A percentile compares a stretch with the other conserved stretches of the same genome.
phyloP scores from a whole-genome alignment of 2,797 vertebrate genomes.

The Xenopus petersii region DNA sequence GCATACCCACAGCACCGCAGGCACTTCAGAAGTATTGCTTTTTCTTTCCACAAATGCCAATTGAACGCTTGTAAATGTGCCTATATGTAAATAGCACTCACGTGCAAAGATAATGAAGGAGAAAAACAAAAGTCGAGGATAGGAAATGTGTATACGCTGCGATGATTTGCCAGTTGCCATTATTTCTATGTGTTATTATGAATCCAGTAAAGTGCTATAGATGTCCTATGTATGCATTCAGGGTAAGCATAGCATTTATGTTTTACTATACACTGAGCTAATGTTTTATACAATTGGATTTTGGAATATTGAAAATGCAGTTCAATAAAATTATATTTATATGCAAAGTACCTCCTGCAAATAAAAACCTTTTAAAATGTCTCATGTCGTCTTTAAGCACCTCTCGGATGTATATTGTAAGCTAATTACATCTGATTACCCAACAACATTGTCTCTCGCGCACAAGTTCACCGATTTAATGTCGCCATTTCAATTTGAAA shows the following conservation, averaged over 20 bases:
- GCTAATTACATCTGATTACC: conserved; percentile 54
- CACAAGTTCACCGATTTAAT: conserved; percentile 57
- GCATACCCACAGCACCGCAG: too few relatives aligned
- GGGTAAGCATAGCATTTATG: conserved; percentile 59
- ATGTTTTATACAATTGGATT: conserved; percentile 65
- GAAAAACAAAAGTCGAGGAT: too few relatives aligned
- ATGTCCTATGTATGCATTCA: conserved; percentile 34
- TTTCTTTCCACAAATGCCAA: too few relatives aligned
- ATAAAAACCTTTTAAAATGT: conserved; percentile 52
- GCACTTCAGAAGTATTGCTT: too few relatives aligned
- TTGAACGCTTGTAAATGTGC: too few relatives aligned
- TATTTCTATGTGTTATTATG: not conserved
- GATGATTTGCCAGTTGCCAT: not conserved
- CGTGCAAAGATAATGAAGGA: too few relatives aligned
- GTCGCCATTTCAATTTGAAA: conserved; percentile 53
- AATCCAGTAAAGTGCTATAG: conserved; percentile 50
- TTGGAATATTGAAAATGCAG: conserved; percentile 49
- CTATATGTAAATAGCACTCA: too few relatives aligned
- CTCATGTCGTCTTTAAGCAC: conserved; percentile 38
- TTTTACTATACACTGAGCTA: conserved; percentile 65
- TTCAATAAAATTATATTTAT: conserved; percentile 67
- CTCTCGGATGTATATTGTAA: conserved; percentile 51
- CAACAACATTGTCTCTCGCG: conserved; percentile 45
- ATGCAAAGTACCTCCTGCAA: conserved; percentile 59
- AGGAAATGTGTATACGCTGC: not conserved